phyloP scores from a whole-genome alignment of 53 echinoderm and acorn worm species.

The Holothuria leucospilota region DNA sequence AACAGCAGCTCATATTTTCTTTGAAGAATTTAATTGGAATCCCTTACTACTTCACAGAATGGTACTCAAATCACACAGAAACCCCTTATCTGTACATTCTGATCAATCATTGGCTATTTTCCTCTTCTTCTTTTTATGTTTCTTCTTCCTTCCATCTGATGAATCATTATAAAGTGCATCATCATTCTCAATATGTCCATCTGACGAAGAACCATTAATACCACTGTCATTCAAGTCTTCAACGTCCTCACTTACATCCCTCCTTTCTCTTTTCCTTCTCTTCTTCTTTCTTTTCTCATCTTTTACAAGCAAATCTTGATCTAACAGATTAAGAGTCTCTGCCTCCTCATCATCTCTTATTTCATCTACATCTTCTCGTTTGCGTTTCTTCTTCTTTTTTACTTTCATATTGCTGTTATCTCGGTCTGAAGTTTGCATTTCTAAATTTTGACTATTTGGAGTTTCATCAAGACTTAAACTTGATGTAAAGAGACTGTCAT shows the following conservation, averaged over 20 bases:
- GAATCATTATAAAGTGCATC: background rate
- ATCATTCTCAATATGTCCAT: background rate
- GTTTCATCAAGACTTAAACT: background rate
- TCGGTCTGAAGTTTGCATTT: background rate
- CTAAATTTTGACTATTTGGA: background rate
- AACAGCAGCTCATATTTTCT: too few relatives aligned
- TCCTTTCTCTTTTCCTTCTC: background rate
- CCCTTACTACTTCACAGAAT: too few relatives aligned
- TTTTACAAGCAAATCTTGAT: too few relatives aligned
- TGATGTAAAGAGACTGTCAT: background rate
- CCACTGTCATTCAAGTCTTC: background rate
- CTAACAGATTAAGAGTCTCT: too few relatives aligned
- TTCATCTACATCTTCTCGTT: too few relatives aligned
- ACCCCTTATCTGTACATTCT: too few relatives aligned
- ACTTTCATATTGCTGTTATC: too few relatives aligned
- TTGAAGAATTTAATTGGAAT: too few relatives aligned
- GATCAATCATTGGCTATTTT: background rate
- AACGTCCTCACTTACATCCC: too few relatives aligned
- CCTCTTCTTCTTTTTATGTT: conserved; percentile 4
- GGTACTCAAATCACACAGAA: too few relatives aligned
- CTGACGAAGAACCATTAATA: background rate
- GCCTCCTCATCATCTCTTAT: too few relatives aligned
- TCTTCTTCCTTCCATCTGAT: background rate
- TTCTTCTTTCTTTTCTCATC: background rate
- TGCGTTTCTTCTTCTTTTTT: too few relatives aligned